Evolutionary conservation across 2,797 vertebrate genomes (phyloP).

Genomic region (Ambastaia sidthimunki): DNA sequence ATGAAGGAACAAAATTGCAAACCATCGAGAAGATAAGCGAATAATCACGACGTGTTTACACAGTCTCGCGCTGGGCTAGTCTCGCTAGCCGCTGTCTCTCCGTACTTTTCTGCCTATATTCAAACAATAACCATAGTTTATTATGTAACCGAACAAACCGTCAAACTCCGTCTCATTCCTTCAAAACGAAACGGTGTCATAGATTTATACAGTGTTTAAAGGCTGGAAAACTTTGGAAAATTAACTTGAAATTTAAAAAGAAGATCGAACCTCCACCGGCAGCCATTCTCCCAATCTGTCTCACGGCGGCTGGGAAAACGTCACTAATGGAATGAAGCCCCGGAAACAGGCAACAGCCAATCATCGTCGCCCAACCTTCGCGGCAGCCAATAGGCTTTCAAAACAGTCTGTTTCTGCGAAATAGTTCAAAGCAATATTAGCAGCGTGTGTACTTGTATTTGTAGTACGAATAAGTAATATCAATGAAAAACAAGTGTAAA

Average conservation of each 20-base stretch:
- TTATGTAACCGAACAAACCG: too few species aligned
- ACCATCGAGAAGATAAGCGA: not conserved
- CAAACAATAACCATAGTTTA: slow-evolving; percentile 13
- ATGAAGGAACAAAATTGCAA: not conserved
- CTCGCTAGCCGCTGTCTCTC: slow-evolving; percentile 45
- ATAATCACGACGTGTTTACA: slow-evolving; percentile 18
- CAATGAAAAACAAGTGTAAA: not conserved
- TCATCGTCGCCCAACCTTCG: slow-evolving; percentile 51
- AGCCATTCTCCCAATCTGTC: slow-evolving; percentile 86
- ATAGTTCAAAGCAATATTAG: not conserved
- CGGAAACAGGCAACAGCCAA: slow-evolving; percentile 80
- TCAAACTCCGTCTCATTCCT: too few species aligned
- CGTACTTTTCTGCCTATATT: slow-evolving; percentile 44
- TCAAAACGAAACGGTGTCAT: not conserved
- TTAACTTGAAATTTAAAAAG: slow-evolving; percentile 59
- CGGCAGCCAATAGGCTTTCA: slow-evolving; percentile 67
- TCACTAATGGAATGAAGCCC: slow-evolving; percentile 70
- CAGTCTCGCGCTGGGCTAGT: slow-evolving; percentile 18
- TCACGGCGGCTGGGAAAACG: slow-evolving; percentile 73
- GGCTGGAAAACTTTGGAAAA: slow-evolving; percentile 60
- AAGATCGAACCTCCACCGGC: slow-evolving; percentile 84
- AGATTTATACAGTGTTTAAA: not conserved
- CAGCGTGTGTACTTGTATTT: not conserved
- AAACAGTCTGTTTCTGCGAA: slow-evolving; percentile 15
- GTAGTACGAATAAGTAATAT: not conserved